These are phyloP conservation scores for Caenorhabditis virilis DNA, from an alignment of 2,888 invertebrate species.

Conservation along the genomic window DNA sequence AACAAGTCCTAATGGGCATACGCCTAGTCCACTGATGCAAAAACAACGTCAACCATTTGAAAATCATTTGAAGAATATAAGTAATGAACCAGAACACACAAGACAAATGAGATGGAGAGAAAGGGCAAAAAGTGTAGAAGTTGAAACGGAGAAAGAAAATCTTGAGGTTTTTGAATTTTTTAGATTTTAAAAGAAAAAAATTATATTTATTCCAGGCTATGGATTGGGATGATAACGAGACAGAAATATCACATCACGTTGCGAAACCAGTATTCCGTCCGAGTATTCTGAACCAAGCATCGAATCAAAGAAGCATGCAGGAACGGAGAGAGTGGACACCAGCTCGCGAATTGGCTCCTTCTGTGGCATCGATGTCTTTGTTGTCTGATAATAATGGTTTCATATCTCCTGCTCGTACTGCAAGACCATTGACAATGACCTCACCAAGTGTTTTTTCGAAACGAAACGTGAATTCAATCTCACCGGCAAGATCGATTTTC, in stretches of 20 bases:
- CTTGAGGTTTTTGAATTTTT: background rate
- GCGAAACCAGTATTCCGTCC: background rate
- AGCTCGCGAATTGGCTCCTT: conserved; percentile 19
- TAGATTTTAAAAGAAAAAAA: background rate
- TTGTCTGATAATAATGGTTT: background rate
- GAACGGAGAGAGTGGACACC: conserved; percentile 9
- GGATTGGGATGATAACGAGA: conserved; percentile 52
- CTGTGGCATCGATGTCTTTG: conserved; percentile 22
- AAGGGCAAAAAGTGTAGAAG: conserved; percentile 7
- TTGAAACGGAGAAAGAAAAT: conserved; percentile 2
- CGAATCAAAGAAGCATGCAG: background rate
- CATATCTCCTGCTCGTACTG: conserved; percentile 2
- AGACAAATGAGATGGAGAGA: conserved; percentile 22
- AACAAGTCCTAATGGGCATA: background rate
- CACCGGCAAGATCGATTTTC: background rate
- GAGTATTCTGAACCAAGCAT: background rate
- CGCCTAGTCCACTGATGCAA: background rate
- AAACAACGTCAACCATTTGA: background rate
- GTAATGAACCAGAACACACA: background rate
- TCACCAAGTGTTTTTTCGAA: conserved; percentile 27
- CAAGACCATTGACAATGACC: conserved; percentile 5
- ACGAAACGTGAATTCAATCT: conserved; percentile 6
- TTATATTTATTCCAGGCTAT: conserved; percentile 34
- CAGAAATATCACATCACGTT: too few species aligned
- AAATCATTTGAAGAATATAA: background rate